Conservation (phyloP, 1,140 invertebrate species). For the Euura lappo region DNA sequence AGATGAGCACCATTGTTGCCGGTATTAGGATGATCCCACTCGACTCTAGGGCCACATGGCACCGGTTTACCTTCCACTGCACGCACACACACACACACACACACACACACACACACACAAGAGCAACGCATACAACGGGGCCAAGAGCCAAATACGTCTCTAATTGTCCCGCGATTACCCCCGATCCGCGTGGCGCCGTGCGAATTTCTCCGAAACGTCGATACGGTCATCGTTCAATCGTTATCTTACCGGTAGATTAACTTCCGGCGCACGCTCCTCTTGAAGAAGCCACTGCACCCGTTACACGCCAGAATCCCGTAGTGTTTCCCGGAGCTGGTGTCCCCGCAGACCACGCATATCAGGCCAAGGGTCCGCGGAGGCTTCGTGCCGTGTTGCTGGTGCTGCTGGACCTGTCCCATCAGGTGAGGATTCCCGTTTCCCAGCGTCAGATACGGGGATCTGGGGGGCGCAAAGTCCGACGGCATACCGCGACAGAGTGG, state of each 20-base stretch:
- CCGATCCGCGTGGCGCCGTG: neutral
- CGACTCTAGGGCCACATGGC: constrained; percentile 53
- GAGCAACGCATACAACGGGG: neutral
- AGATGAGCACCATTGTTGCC: constrained; percentile 40
- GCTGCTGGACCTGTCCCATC: constrained; percentile 46
- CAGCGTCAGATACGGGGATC: constrained; percentile 54
- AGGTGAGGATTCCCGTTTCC: constrained; percentile 55
- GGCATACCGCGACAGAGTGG: constrained; percentile 53
- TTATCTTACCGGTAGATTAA: constrained; percentile 91
- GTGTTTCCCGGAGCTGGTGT: constrained; percentile 96
- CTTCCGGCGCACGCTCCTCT: constrained; percentile 93
- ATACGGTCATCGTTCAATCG: constrained; percentile 4
- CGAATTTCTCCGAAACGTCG: neutral
- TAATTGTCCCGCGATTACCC: constrained; percentile 10
- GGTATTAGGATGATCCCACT: constrained; percentile 56
- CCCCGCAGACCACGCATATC: constrained; percentile 94
- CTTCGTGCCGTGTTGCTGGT: constrained; percentile 48
- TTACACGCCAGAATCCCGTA: constrained; percentile 99
- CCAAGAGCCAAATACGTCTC: neutral
- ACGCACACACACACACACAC: neutral
- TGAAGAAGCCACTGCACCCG: constrained; percentile 99
- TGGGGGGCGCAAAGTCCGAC: constrained; percentile 48
- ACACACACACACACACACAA: neutral
- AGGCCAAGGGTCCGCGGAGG: constrained; percentile 67
- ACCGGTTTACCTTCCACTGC: constrained; percentile 14